These are phyloP conservation scores for Atractosteus spatula DNA, from an alignment of 2,113 vertebrate species.

Conservation along the genomic window DNA sequence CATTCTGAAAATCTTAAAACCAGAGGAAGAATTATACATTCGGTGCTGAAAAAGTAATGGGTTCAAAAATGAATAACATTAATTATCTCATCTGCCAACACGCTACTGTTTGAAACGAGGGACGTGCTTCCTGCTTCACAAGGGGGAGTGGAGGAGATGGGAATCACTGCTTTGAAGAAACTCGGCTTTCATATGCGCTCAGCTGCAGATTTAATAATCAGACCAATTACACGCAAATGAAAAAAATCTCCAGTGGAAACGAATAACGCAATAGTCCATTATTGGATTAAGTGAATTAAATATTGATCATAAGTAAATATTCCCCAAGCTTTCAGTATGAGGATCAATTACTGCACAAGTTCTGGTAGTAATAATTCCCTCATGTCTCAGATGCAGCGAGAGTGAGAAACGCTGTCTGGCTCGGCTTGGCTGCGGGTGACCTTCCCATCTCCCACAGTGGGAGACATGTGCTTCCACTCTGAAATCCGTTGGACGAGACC, in stretches of 20 bases:
- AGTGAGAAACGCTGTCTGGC: too few species aligned
- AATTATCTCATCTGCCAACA: neutral
- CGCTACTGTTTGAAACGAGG: neutral
- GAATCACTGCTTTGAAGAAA: neutral
- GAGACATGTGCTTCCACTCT: too few species aligned
- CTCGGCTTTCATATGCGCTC: neutral
- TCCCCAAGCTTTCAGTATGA: neutral
- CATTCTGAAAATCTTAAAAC: neutral
- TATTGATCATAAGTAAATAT: neutral
- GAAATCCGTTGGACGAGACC: too few species aligned
- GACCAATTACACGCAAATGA: neutral
- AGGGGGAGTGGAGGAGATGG: neutral
- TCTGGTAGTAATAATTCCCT: neutral
- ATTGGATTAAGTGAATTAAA: neutral
- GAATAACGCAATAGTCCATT: neutral
- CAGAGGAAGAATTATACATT: neutral
- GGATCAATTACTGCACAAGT: neutral
- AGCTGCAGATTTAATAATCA: slow-evolving; percentile 4
- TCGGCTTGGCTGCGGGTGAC: too few species aligned
- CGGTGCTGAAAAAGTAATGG: neutral
- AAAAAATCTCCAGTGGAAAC: neutral
- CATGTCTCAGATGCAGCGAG: too few species aligned
- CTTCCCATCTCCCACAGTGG: too few species aligned
- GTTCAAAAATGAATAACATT: neutral
- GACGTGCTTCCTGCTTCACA: neutral